Conservation (phyloP, 2,797 vertebrate species). For the Arnoldichthys spilopterus region DNA sequence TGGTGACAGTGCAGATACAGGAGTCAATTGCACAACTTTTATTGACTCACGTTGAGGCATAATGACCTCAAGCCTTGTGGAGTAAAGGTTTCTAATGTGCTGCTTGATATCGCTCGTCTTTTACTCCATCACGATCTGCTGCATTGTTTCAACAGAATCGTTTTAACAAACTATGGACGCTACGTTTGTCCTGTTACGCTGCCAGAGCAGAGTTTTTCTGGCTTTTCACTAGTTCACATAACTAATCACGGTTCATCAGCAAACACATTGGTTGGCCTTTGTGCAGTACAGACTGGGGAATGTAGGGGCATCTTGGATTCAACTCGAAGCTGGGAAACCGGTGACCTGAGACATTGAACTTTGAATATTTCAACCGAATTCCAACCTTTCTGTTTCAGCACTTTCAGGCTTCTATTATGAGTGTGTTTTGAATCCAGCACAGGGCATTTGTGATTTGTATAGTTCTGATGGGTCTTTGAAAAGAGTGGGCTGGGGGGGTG, state of each 20-base stretch:
- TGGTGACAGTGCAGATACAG: constrained; percentile 59
- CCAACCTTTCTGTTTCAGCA: too few species aligned
- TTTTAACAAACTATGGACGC: too few species aligned
- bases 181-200: not conserved
- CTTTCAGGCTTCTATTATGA: not conserved
- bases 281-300: too few species aligned
- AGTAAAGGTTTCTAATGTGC: constrained; percentile 20
- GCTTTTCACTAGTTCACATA: not conserved
- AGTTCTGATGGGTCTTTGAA: too few species aligned
- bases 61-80: constrained; percentile 31
- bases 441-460: too few species aligned
- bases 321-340: not conserved
- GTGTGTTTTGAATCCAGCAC: too few species aligned
- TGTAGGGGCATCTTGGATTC: not conserved
- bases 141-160: not conserved
- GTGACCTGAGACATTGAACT: not conserved
- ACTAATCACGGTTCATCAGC: not conserved
- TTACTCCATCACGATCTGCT: not conserved
- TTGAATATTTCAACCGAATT: not conserved
- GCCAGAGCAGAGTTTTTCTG: too few species aligned
- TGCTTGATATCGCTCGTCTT: not conserved
- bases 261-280: not conserved
- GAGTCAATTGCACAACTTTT: constrained; percentile 64
- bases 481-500: too few species aligned
- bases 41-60: constrained; percentile 56